These are phyloP conservation scores for Caenorhabditis sp. DNA, from an alignment of 2,888 invertebrate genomes.

Conservation along the genomic window DNA sequence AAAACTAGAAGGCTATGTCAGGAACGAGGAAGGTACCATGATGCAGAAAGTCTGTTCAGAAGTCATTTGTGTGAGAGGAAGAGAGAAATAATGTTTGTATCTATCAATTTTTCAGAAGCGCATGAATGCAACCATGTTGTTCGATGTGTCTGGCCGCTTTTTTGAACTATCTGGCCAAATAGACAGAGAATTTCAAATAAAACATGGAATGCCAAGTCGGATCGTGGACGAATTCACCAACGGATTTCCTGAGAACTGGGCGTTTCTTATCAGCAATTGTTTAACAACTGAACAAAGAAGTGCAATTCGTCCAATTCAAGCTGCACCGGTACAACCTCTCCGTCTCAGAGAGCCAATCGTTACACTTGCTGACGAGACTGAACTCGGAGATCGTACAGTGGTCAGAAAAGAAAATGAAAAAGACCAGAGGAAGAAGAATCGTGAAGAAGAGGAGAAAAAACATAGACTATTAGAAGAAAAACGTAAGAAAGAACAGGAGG, in stretches of 20 bases:
- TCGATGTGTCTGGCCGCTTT: conserved; percentile 54
- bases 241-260: conserved; percentile 59
- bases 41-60: conserved; percentile 49
- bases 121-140: conserved; percentile 40
- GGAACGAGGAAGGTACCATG: conserved; percentile 37
- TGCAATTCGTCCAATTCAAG: conserved; percentile 16
- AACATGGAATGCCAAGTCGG: conserved; percentile 46
- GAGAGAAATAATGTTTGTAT: too few relatives aligned
- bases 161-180: conserved; percentile 55
- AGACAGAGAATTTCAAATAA: conserved; percentile 46
- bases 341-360: conserved; percentile 47
- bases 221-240: conserved; percentile 47
- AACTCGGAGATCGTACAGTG: conserved; percentile 16
- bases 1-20: conserved; percentile 45
- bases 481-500: conserved; percentile 4
- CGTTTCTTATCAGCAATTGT: conserved; percentile 27
- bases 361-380: conserved; percentile 54
- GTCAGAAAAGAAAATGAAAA: conserved; percentile 2
- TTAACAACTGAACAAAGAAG: conserved; percentile 2
- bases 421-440: neutral
- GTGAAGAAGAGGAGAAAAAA: conserved; percentile 2
- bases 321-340: conserved; percentile 15
- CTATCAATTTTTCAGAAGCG: conserved; percentile 34
- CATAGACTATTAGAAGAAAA: conserved; percentile 4
- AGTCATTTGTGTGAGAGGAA: conserved; percentile 49